Percentiles rank a stretch among this genome's conserved stretches.
Evolutionary conservation across 2,888 invertebrate species (phyloP).

Genomic region (Callimorpha dominula): DNA sequence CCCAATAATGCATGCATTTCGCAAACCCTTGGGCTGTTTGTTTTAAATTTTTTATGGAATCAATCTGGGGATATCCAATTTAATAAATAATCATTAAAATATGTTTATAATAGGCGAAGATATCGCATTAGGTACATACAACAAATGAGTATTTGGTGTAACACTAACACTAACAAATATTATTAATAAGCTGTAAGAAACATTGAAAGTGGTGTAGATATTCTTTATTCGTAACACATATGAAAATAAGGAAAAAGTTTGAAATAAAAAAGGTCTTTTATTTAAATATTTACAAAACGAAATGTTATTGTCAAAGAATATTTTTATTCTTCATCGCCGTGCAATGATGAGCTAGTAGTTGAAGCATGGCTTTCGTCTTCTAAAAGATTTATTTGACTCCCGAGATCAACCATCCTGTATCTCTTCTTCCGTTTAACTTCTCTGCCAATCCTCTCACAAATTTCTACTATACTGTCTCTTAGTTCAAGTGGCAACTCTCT

Average conservation of each 20-base stretch:
- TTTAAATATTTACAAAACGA: constrained; percentile 20
- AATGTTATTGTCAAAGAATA: background rate
- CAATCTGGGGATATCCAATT: too few relatives aligned
- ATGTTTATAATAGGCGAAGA: too few relatives aligned
- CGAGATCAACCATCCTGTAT: constrained; percentile 59
- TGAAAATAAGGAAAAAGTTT: background rate
- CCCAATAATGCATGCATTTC: background rate
- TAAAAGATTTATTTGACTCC: constrained; percentile 35
- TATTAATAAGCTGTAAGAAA: background rate
- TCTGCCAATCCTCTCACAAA: constrained; percentile 66
- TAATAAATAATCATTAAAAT: too few relatives aligned
- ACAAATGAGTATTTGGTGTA: background rate
- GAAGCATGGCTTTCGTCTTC: constrained; percentile 20
- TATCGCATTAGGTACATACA: too few relatives aligned
- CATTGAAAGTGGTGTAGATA: background rate
- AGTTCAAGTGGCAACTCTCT: constrained; percentile 71
- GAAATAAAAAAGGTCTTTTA: background rate
- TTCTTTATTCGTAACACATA: background rate
- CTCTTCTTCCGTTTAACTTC: constrained; percentile 65
- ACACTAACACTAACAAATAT: too few relatives aligned
- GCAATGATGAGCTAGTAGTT: constrained; percentile 23
- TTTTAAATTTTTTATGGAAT: background rate
- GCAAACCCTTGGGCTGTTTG: background rate
- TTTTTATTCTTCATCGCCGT: constrained; percentile 14
- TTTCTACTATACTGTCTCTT: constrained; percentile 63